These are phyloP conservation scores for Alauda arvensis DNA, from an alignment of 2,797 vertebrate species.

Conservation along the genomic window DNA sequence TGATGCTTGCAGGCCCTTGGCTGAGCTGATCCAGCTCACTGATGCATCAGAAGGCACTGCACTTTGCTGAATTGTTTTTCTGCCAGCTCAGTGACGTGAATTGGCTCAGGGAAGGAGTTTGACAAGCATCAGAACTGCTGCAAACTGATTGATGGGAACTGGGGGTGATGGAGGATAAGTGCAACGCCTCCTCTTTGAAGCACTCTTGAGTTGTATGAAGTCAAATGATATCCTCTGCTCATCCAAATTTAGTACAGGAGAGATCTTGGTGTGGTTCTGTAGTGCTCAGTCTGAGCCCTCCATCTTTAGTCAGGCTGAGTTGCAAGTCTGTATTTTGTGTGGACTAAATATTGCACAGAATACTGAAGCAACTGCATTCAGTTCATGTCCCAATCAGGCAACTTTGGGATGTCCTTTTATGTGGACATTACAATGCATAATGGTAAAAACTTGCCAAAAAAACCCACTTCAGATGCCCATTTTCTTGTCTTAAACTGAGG, in stretches of 20 bases:
- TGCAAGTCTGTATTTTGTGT: background rate
- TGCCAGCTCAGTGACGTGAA: background rate
- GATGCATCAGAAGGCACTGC: background rate
- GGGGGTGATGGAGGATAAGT: background rate
- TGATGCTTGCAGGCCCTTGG: background rate
- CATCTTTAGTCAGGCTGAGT: background rate
- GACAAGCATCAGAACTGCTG: background rate
- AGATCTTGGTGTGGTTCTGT: background rate
- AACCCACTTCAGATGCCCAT: background rate
- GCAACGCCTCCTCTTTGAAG: background rate
- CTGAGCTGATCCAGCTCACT: background rate
- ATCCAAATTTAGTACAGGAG: background rate
- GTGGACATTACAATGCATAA: background rate
- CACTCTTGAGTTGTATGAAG: background rate
- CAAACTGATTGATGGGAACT: background rate
- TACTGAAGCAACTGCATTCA: background rate
- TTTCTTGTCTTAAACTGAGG: background rate
- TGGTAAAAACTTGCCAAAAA: background rate
- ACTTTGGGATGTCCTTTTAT: background rate
- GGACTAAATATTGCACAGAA: background rate
- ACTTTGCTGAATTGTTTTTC: background rate
- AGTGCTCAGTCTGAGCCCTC: background rate
- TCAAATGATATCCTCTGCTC: background rate
- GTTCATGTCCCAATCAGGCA: background rate
- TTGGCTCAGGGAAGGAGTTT: background rate